phyloP scores from a whole-genome alignment of 2,797 vertebrate genomes.

The Tachyglossus aculeatus region DNA sequence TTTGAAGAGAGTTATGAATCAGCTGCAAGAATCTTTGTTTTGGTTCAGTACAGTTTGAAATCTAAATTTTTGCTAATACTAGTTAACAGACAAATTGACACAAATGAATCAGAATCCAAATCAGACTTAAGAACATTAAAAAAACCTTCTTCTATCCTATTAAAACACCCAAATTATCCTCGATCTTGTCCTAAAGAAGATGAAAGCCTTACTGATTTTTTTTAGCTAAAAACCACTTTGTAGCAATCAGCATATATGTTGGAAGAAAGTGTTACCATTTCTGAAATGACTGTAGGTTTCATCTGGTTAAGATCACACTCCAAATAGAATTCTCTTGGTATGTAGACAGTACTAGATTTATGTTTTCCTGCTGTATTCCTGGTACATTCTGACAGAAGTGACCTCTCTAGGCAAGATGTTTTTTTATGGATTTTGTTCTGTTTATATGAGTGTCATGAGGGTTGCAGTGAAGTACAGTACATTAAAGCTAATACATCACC shows the following conservation, averaged over 20 bases:
- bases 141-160: not conserved
- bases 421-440: conserved; percentile 58
- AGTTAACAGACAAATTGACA: not conserved
- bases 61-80: too few relatives aligned
- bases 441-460: conserved; percentile 67
- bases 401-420: conserved; percentile 64
- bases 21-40: too few relatives aligned
- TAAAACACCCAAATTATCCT: not conserved
- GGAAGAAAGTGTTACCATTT: conserved; percentile 16
- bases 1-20: too few relatives aligned
- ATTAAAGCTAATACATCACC: conserved; percentile 73
- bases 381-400: conserved; percentile 54
- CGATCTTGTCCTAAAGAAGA: conserved; percentile 19
- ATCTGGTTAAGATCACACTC: conserved; percentile 47
- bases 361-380: conserved; percentile 51
- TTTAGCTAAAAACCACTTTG: conserved; percentile 32
- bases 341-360: conserved; percentile 66
- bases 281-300: conserved; percentile 47
- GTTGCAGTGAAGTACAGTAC: conserved; percentile 64
- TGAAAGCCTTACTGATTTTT: not conserved
- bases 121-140: not conserved
- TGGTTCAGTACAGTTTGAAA: too few relatives aligned
- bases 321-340: conserved; percentile 56
- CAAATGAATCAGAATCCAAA: not conserved
- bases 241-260: conserved; percentile 22